Conservation (phyloP, 2,797 vertebrate genomes). For the Parambassis ranga region DNA sequence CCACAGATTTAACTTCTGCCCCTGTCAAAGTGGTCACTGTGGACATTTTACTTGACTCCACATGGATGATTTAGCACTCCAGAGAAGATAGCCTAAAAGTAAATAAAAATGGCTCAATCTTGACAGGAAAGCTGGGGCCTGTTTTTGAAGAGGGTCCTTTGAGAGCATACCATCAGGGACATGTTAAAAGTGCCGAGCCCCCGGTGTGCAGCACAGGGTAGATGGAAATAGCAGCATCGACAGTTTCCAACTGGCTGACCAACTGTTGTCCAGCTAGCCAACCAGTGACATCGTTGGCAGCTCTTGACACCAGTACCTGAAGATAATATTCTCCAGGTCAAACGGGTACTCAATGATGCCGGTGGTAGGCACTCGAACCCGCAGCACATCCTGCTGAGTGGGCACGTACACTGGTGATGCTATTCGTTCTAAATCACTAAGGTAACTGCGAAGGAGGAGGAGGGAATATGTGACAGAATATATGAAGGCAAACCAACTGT, state of each 20-base stretch:
- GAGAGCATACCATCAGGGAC: conserved; percentile 64
- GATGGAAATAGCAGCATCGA: conserved; percentile 46
- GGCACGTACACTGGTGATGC: conserved; percentile 68
- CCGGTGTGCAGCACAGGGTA: conserved; percentile 50
- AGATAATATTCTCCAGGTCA: conserved; percentile 82
- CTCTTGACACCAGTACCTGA: conserved; percentile 76
- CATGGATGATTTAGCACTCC: conserved; percentile 8
- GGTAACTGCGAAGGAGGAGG: conserved; percentile 78
- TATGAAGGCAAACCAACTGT: conserved; percentile 32
- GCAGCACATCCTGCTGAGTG: conserved; percentile 80
- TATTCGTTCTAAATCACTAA: conserved; percentile 78
- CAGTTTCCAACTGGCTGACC: conserved; percentile 55
- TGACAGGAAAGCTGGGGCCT: neutral
- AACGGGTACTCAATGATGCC: conserved; percentile 84
- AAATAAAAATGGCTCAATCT: neutral
- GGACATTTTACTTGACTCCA: conserved; percentile 7
- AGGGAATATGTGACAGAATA: conserved; percentile 61
- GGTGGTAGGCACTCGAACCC: conserved; percentile 82
- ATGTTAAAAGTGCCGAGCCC: conserved; percentile 46
- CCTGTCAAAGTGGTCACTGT: neutral
- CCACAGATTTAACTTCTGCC: neutral
- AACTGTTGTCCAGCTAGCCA: conserved; percentile 41
- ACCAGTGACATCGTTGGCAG: conserved; percentile 35
- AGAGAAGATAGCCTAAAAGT: neutral
- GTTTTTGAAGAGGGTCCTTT: conserved; percentile 32